phyloP scores from a whole-genome alignment of 2,113 vertebrate genomes.

The Gallinago jamesoni region DNA sequence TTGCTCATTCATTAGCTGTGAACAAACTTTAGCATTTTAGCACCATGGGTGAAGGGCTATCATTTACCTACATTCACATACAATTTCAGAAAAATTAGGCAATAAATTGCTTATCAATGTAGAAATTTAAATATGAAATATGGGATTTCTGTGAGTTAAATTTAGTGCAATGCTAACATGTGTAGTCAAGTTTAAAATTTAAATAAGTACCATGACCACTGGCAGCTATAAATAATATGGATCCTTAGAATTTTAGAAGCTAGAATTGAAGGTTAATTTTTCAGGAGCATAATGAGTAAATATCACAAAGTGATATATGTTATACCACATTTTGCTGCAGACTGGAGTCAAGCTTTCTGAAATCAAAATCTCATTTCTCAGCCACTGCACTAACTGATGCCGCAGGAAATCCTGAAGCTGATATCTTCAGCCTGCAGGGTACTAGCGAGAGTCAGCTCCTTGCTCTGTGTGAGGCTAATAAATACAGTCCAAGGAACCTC shows the following conservation, averaged over 20 bases:
- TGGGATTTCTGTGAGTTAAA: neutral
- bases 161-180: neutral
- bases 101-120: neutral
- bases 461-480: constrained; percentile 65
- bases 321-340: constrained; percentile 22
- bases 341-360: constrained; percentile 30
- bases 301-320: neutral
- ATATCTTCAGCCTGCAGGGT: constrained; percentile 59
- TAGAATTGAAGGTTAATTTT: constrained; percentile 44
- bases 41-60: neutral
- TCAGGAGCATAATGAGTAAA: neutral
- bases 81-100: neutral
- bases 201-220: neutral
- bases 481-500: constrained; percentile 53
- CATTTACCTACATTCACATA: neutral
- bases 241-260: constrained; percentile 1
- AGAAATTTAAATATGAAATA: neutral
- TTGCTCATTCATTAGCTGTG: neutral
- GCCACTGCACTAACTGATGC: constrained; percentile 45
- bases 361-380: constrained; percentile 64
- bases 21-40: neutral
- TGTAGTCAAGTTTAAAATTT: constrained; percentile 4
- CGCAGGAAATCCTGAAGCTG: constrained; percentile 62
- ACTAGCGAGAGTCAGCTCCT: constrained; percentile 41
- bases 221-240: neutral